Evolutionary conservation across 2,797 vertebrate species (phyloP).

Genomic region (Phoeniculus purpureus): DNA sequence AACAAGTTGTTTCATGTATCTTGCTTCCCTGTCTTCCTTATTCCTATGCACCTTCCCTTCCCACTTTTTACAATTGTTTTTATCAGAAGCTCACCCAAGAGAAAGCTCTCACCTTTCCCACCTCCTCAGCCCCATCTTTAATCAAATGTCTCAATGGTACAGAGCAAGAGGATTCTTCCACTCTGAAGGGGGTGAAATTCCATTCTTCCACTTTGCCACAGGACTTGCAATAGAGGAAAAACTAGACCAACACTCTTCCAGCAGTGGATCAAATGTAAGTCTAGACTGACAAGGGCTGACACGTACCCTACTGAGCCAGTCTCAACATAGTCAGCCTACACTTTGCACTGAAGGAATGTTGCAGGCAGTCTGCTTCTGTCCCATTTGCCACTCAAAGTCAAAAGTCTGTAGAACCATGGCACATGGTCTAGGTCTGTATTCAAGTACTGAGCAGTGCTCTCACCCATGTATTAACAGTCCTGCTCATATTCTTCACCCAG

Average conservation of each 20-base stretch:
- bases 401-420: neutral
- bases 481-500: neutral
- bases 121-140: neutral
- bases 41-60: neutral
- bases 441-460: neutral
- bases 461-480: neutral
- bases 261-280: neutral
- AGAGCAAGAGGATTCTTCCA: neutral
- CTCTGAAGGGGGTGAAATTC: neutral
- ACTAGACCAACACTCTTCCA: neutral
- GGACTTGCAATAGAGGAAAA: neutral
- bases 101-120: neutral
- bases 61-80: neutral
- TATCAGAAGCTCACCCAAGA: neutral
- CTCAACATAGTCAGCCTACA: neutral
- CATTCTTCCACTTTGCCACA: neutral
- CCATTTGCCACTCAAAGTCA: neutral
- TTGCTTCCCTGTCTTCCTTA: constrained; percentile 5
- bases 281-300: neutral
- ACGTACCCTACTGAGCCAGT: neutral
- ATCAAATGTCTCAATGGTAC: neutral
- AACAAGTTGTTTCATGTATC: constrained; percentile 12
- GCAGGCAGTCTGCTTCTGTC: neutral
- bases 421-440: neutral
- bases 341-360: neutral